Evolutionary conservation across 2,888 invertebrate species (phyloP), one percentile per base, ranked within the genome.

Genomic region (Nomada lathburiana): DNA sequence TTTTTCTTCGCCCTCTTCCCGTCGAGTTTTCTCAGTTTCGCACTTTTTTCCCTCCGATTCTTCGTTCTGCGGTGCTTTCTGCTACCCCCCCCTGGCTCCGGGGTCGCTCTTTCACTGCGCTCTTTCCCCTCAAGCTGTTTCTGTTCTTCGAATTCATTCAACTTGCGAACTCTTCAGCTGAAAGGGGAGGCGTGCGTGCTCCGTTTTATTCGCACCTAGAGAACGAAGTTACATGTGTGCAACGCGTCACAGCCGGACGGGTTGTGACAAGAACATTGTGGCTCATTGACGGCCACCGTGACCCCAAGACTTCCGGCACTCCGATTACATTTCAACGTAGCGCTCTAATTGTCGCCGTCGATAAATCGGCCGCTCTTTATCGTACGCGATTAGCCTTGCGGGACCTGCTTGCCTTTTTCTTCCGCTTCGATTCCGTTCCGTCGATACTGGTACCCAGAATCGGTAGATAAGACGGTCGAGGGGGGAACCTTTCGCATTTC

Each of bases 301-400:
- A 62, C 42, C 20, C 47, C 23, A 55, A 50, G 74, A 82, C 74
- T 85, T 86, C 86, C 86, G 86, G 86, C 73, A 80, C 80, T 86
- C 83, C 67, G 83, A 59, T 86, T 85, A 83, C 85, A n/a, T 83
- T 83, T 80, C 79, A 76, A 67, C 75, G 72, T 60, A 65, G 20
- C 72, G 20, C 13, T 64, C 63, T 64, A 76, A 57, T 74, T 59
- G 68, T 73, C 69, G 69, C 16, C n/a, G 42, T 11, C 71, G 83
- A 80, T 76, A 73, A 65, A 69, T 76, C 79, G 36, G 36, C 42
- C 13, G 53, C 7, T 11, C 23, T 74, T 72, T 73, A 68, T 83
- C 82, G 55, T 64, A 4, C 50, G 53, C 69, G 82, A 77, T 83
- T 82, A 71, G 62, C 23, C 29, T 23, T 20, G 36, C 23, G 59